Evolutionary conservation across 2,113 vertebrate genomes (phyloP), one percentile per base, ranked within the genome.

Genomic region (Catharus fuscescens): DNA sequence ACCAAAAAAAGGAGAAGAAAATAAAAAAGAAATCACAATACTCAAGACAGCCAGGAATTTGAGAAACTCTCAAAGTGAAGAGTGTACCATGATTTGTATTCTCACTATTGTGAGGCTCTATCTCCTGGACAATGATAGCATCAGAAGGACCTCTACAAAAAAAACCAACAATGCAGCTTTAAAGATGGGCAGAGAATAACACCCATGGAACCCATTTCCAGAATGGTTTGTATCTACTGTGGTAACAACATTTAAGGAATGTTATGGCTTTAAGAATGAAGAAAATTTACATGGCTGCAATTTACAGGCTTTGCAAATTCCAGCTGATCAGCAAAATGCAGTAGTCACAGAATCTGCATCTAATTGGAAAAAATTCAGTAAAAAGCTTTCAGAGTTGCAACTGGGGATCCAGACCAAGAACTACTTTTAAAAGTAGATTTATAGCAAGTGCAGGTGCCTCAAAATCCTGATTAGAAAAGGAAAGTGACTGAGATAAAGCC

Each of bases 231-330:
- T n/a, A 52, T 26, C 15, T 9, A 25, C 36, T 44, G 6, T 1
- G 71, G 29, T 19, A 66, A 32, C 10, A 24, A 26, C 28, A n/a
- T 21, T n/a, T 26, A 59, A 13, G 8, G 48, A 86, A 60, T 34
- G 17, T 18, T 47, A 42, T 1, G 1, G 57, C 34, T 71, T 3
- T 6, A 76, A 88, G 44, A 82, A 85, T 0, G 0, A 79, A 54
- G 21, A 32, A 66, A 21, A 34, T 34, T 90, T 67, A 34, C 7
- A 19, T 0, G 14, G 38, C 6, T 29, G 14, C 28, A 53, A 45
- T 48, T 73, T 29, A 48, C 4, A 24, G 15, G 29, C n/a, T 82
- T 79, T 57, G 52, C 50, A 78, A 67, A 76, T 31, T 32, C 32
- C 38, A 74, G 61, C 12, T 69, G 44, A 76, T 45, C 47, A 96